A percentile compares a stretch with the other conserved stretches of the same genome.
Conservation (phyloP, 2,797 vertebrate genomes). For the Chelon labrosus region DNA sequence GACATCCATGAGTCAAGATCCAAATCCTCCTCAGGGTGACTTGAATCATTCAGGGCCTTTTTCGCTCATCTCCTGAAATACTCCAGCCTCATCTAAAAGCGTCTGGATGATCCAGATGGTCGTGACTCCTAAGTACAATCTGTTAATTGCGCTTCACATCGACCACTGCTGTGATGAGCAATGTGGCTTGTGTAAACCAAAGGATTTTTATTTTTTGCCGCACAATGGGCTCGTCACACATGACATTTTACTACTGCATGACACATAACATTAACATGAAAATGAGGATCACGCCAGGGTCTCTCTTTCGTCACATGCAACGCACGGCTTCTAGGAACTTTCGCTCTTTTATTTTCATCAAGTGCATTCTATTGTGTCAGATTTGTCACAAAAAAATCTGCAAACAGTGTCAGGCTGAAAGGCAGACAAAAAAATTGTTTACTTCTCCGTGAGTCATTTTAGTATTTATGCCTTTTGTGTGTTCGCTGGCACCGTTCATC, state of each 20-base stretch:
- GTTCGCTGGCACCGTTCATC: background rate
- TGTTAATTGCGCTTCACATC: conserved; percentile 28
- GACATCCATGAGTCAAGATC: conserved; percentile 12
- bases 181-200: conserved; percentile 13
- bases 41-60: conserved; percentile 45
- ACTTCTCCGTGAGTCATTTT: background rate
- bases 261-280: conserved; percentile 8
- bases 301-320: conserved; percentile 5
- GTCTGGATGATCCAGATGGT: conserved; percentile 18
- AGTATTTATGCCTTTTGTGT: background rate
- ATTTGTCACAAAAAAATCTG: background rate
- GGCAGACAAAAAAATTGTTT: no score
- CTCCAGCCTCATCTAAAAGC: conserved; percentile 26
- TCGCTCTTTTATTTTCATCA: background rate
- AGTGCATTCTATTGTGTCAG: background rate
- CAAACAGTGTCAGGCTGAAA: background rate
- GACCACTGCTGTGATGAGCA: conserved; percentile 28
- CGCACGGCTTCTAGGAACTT: background rate
- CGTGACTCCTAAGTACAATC: conserved; percentile 30
- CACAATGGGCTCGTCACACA: background rate
- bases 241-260: background rate
- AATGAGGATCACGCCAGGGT: background rate
- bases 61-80: conserved; percentile 32
- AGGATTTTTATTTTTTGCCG: conserved; percentile 7
- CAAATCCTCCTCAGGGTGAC: conserved; percentile 25